Base-by-base conservation (phyloP, 2,797 vertebrate species). In the Neostethus bicornis region DNA sequence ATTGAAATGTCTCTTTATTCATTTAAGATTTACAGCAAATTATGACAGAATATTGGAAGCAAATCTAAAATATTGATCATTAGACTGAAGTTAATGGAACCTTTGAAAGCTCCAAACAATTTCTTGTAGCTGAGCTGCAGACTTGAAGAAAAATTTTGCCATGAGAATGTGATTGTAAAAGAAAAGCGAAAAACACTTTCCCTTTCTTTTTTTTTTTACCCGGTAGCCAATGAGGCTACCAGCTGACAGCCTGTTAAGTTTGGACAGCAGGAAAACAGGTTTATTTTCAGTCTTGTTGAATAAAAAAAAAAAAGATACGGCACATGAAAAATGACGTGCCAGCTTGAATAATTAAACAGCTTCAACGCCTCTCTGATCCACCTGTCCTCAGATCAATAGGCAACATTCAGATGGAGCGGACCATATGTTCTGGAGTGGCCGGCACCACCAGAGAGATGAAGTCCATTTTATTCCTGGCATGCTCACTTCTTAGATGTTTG, bases 321-420 rank as follows among this genome's bases (percentile, higher is more conserved):
- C 32, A 63, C 25, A 66, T 85, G 77, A 85, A 83, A 83, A 85
- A 88, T 75, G 56, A 87, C 44, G 4, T 76, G 71, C 74, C 77
- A 59, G 28, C 37, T 48, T 86, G 77, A 89, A 90, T 91, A 89
- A 90, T 91, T 87, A 83, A 91, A 67, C 31, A 11, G 70, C 75
- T 51, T 66, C 72, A 60, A 67, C 72, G 72, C 60, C 52, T 48
- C 55, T 42, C 71, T 63, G 78, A 77, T 81, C 73, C 61, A 61
- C 80, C 74, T 72, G 64, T 77, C 71, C 49, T 19, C 71, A 85
- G 85, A 91, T 91, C 87, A 85, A 86, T 86, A 77, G 69, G 61
- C 45, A 66, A 67, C 77, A 70, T 82, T 86, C 63, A 73, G 77
- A 65, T 25, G 53, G 71, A 74, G 61, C 23, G 13, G 5, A 34